phyloP scores from a whole-genome alignment of 2,888 invertebrate genomes.

The Stenotaenia linearis region DNA sequence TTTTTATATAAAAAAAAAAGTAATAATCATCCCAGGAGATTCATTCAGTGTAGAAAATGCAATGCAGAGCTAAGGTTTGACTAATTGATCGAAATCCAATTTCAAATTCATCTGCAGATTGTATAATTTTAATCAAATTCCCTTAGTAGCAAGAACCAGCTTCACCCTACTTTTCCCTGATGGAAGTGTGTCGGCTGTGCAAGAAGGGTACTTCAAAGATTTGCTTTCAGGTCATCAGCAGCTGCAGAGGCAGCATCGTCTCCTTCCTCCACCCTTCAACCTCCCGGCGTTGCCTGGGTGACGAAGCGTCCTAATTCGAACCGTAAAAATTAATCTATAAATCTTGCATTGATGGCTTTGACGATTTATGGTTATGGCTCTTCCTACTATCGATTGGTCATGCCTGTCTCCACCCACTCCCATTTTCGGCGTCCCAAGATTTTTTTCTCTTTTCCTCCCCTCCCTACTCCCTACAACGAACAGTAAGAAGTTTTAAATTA shows the following conservation, averaged over 20 bases:
- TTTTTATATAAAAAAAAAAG: background rate
- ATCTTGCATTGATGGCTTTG: constrained; percentile 28
- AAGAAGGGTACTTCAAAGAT: constrained; percentile 19
- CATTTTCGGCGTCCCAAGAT: background rate
- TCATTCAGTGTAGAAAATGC: background rate
- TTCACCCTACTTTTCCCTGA: constrained; percentile 1
- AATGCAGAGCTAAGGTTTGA: background rate
- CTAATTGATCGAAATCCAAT: constrained; percentile 12
- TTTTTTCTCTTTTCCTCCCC: background rate
- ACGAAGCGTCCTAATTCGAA: constrained; percentile 27
- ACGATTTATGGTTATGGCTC: constrained; percentile 26
- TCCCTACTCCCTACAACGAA: background rate
- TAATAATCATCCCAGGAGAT: background rate
- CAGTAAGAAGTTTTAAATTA: constrained; percentile 12
- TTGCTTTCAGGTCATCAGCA: constrained; percentile 19
- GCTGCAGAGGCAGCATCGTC: constrained; percentile 14
- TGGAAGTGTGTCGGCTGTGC: constrained; percentile 19
- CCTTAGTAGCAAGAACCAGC: constrained; percentile 6
- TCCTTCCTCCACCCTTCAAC: background rate
- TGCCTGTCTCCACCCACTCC: constrained; percentile 15
- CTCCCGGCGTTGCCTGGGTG: constrained; percentile 21
- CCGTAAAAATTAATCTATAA: constrained; percentile 29
- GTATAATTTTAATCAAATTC: constrained; percentile 15
- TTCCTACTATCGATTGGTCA: constrained; percentile 19
- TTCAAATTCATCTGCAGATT: constrained; percentile 13